A percentile compares a stretch with the other conserved stretches of the same genome.
phyloP scores from a whole-genome alignment of 1,140 invertebrate species.

The Piezodorus guildinii region DNA sequence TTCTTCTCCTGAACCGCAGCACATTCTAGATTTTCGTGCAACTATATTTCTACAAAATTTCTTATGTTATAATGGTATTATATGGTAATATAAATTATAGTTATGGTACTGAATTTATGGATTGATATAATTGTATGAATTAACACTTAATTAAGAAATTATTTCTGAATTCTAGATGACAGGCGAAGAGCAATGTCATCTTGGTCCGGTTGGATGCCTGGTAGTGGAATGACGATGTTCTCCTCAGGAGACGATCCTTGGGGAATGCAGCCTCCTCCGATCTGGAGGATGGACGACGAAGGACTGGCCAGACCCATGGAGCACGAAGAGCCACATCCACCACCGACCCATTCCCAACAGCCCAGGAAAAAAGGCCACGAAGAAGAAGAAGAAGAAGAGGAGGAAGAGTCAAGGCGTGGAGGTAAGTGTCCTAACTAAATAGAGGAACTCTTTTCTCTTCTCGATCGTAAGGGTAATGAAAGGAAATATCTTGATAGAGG shows the following conservation, averaged over 20 bases:
- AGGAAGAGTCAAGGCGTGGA: neutral
- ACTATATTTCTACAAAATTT: too few relatives aligned
- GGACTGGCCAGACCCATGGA: neutral
- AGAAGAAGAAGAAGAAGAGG: slow-evolving; percentile 15
- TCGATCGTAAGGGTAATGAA: too few relatives aligned
- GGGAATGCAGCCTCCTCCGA: slow-evolving; percentile 17
- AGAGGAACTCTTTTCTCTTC: too few relatives aligned
- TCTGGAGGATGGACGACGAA: slow-evolving; percentile 1
- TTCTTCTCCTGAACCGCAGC: too few relatives aligned
- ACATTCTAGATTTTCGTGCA: too few relatives aligned
- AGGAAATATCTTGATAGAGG: too few relatives aligned
- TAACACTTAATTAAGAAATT: too few relatives aligned
- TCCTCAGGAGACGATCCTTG: slow-evolving; percentile 16
- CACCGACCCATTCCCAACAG: neutral
- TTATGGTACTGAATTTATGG: too few relatives aligned
- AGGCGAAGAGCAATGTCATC: neutral
- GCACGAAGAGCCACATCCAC: neutral
- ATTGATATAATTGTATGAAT: too few relatives aligned
- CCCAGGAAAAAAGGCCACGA: slow-evolving; percentile 1
- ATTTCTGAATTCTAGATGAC: neutral
- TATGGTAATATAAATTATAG: too few relatives aligned
- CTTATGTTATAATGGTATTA: too few relatives aligned
- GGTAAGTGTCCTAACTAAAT: too few relatives aligned
- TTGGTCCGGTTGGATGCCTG: slow-evolving; percentile 29
- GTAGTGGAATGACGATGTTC: slow-evolving; percentile 27